Conservation (phyloP, 2,113 vertebrate genomes). For the Tragulus kanchil region DNA sequence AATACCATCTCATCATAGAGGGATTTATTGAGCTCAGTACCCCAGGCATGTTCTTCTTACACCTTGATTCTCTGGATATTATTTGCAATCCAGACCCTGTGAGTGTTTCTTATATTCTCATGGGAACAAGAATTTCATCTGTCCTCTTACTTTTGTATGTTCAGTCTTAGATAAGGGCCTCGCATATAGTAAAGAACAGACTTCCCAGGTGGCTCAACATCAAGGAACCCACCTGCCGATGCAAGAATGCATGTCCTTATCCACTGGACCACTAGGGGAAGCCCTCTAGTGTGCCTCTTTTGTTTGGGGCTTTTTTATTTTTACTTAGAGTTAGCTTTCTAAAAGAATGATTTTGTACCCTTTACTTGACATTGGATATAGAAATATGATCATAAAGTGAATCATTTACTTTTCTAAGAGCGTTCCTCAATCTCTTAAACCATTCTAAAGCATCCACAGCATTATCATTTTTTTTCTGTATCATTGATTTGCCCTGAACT, state of each 20-base stretch:
- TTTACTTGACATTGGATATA: background rate
- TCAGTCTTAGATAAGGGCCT: background rate
- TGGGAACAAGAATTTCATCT: background rate
- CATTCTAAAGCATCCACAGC: background rate
- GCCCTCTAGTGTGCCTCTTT: background rate
- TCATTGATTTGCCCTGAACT: background rate
- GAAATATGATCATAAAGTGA: background rate
- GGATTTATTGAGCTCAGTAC: background rate
- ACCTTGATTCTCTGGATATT: background rate
- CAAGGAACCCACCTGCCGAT: background rate
- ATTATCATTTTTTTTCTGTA: background rate
- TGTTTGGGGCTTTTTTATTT: background rate
- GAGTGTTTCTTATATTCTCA: background rate
- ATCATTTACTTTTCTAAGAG: background rate
- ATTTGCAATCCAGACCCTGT: background rate
- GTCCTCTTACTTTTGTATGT: background rate
- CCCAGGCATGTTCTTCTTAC: background rate
- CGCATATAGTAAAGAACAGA: background rate
- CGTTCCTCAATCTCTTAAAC: background rate
- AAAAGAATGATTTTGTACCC: background rate
- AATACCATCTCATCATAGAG: background rate
- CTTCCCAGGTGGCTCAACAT: background rate
- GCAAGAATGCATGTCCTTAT: too few species aligned
- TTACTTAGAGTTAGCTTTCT: background rate
- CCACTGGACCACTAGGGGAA: too few species aligned